phyloP scores from a whole-genome alignment of 1,140 invertebrate genomes.

The Drosophila equinoxialis region DNA sequence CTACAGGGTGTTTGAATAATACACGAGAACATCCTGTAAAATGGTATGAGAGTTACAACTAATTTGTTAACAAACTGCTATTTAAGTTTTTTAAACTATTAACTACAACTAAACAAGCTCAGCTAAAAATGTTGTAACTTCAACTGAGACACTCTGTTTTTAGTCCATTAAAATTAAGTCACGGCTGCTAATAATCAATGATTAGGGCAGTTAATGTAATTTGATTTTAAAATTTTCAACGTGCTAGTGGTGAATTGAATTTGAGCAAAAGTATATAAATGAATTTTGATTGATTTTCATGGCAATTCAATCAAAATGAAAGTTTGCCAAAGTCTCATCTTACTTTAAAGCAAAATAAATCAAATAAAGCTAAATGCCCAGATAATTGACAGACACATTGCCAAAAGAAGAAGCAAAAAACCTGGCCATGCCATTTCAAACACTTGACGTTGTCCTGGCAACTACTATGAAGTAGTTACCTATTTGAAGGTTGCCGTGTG shows the following conservation, averaged over 20 bases:
- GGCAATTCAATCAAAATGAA: constrained; percentile 12
- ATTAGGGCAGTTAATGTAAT: neutral
- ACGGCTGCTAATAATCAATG: too few relatives aligned
- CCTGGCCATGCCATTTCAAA: neutral
- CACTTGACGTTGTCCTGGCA: constrained; percentile 10
- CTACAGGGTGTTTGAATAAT: too few relatives aligned
- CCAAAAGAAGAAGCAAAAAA: neutral
- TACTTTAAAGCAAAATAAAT: constrained; percentile 16
- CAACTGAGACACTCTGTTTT: too few relatives aligned
- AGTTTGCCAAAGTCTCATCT: constrained; percentile 4
- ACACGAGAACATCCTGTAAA: too few relatives aligned
- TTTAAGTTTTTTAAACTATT: too few relatives aligned
- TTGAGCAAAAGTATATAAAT: neutral
- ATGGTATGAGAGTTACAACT: too few relatives aligned
- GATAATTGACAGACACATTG: constrained; percentile 18
- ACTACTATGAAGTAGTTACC: neutral
- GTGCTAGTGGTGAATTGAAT: neutral
- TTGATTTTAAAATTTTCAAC: constrained; percentile 5
- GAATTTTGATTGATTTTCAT: constrained; percentile 10
- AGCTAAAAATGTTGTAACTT: too few relatives aligned
- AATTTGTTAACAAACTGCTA: too few relatives aligned
- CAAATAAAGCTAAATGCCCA: constrained; percentile 19
- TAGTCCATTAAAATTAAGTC: too few relatives aligned
- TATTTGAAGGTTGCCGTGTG: neutral
- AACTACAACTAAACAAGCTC: too few relatives aligned